These are phyloP conservation scores for Atherinosoma microstoma DNA, from an alignment of 2,797 vertebrate species.

Conservation along the genomic window DNA sequence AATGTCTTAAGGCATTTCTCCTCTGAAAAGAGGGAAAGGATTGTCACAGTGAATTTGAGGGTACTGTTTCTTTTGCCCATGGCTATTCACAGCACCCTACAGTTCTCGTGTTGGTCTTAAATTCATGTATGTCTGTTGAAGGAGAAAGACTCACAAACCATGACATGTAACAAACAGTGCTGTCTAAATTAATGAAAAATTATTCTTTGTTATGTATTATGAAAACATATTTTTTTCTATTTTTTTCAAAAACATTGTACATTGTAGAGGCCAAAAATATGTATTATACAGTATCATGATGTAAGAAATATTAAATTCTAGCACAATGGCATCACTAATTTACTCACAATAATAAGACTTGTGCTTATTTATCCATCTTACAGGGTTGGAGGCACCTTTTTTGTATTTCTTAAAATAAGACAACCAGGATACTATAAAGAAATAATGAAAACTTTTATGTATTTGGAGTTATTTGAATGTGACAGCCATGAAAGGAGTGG, in stretches of 20 bases:
- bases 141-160: slow-evolving; percentile 23
- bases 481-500: slow-evolving; percentile 2
- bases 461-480: slow-evolving; percentile 21
- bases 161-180: slow-evolving; percentile 15
- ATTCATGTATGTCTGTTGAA: slow-evolving; percentile 32
- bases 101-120: slow-evolving; percentile 50
- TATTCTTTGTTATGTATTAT: not conserved
- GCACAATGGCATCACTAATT: not conserved
- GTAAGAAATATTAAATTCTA: too few relatives aligned
- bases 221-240: not conserved
- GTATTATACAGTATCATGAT: too few relatives aligned
- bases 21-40: slow-evolving; percentile 57
- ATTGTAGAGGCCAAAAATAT: too few relatives aligned
- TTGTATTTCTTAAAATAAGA: slow-evolving; percentile 19
- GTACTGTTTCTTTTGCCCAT: slow-evolving; percentile 57
- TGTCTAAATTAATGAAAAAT: slow-evolving; percentile 11
- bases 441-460: slow-evolving; percentile 1
- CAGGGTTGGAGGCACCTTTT: not conserved
- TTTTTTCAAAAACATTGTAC: not conserved
- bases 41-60: slow-evolving; percentile 76
- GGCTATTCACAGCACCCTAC: slow-evolving; percentile 41
- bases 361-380: not conserved
- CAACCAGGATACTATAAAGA: not conserved
- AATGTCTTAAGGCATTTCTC: slow-evolving; percentile 66
- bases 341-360: not conserved